Conservation (phyloP, 2,797 vertebrate genomes). For the Danio jaintianensis region DNA sequence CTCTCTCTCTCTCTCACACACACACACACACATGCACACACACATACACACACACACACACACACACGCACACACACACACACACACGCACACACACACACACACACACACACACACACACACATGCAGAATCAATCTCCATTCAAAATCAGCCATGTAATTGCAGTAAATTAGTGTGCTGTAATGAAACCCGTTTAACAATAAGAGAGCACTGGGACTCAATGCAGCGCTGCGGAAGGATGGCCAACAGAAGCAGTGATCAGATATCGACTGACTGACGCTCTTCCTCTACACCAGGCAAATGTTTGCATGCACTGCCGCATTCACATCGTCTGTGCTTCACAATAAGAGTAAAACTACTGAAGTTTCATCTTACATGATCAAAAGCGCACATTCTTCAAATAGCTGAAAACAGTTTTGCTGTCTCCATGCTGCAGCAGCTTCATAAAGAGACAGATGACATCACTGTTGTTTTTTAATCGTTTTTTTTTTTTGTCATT, state of each 20-base stretch:
- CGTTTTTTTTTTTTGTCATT: too few species aligned
- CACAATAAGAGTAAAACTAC: neutral
- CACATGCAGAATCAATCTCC: slow-evolving; percentile 38
- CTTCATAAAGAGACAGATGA: neutral
- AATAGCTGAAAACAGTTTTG: neutral
- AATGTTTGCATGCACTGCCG: neutral
- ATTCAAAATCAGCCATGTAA: slow-evolving; percentile 45
- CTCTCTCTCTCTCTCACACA: too few species aligned
- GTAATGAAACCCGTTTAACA: slow-evolving; percentile 38
- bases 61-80: neutral
- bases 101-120: neutral
- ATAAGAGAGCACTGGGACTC: slow-evolving; percentile 32
- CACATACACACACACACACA: neutral
- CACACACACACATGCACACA: neutral
- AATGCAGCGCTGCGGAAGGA: neutral
- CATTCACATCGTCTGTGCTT: neutral
- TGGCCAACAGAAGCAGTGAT: neutral
- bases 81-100: neutral
- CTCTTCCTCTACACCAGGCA: neutral
- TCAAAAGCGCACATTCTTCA: neutral
- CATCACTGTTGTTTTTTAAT: neutral
- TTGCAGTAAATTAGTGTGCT: slow-evolving; percentile 42
- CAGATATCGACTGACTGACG: neutral
- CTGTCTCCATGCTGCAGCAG: neutral
- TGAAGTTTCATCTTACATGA: neutral